Conservation (phyloP, 2,888 invertebrate species). For the Stenoptilia bipunctidactyla region DNA sequence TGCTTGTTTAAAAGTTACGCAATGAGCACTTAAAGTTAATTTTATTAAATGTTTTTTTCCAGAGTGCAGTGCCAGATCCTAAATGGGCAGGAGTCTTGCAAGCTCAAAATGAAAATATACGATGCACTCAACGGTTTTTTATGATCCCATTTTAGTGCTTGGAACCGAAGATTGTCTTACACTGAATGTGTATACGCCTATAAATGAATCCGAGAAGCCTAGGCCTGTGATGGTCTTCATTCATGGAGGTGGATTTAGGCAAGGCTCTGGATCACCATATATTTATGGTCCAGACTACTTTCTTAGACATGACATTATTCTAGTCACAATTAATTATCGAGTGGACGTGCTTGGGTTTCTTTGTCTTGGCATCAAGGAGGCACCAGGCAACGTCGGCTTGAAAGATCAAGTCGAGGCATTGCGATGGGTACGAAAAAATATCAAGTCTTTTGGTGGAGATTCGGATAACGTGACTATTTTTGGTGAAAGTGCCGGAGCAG, state of each 20-base stretch:
- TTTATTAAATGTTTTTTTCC: not conserved
- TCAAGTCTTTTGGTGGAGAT: conserved; percentile 46
- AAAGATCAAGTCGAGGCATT: conserved; percentile 57
- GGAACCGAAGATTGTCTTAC: conserved; percentile 21
- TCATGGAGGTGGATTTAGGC: conserved; percentile 23
- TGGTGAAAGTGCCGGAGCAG: conserved; percentile 52
- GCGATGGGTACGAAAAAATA: conserved; percentile 47
- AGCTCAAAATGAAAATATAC: conserved; percentile 15
- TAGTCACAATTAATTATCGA: conserved; percentile 54
- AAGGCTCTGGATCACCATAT: conserved; percentile 18
- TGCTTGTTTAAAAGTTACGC: not conserved
- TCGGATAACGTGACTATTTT: conserved; percentile 50
- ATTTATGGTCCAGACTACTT: conserved; percentile 47
- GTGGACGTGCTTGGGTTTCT: conserved; percentile 47
- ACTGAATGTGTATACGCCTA: conserved; percentile 19
- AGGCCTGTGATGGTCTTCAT: conserved; percentile 24
- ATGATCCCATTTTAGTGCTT: conserved; percentile 7
- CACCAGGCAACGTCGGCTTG: conserved; percentile 57
- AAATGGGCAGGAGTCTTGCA: conserved; percentile 18
- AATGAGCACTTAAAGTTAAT: not conserved
- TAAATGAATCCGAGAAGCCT: not conserved
- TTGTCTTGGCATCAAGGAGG: conserved; percentile 39
- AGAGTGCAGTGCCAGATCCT: conserved; percentile 10
- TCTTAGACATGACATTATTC: conserved; percentile 35
- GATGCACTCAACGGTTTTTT: conserved; percentile 14